Evolutionary conservation across 2,888 invertebrate genomes (phyloP).

Genomic region (Marasmarcha lunaedactyla): DNA sequence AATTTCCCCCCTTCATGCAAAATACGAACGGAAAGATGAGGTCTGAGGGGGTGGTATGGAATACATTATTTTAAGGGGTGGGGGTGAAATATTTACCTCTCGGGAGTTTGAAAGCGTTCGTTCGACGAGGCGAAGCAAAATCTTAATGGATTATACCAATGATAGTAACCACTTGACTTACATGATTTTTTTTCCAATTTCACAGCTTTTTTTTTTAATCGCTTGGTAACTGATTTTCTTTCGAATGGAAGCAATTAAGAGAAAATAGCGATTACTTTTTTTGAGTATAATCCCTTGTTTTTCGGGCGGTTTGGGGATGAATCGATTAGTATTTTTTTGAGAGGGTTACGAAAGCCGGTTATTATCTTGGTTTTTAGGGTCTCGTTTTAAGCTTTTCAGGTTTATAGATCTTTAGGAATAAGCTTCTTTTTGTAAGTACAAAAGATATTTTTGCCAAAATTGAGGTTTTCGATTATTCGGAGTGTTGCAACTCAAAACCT

Average conservation of each 20-base stretch:
- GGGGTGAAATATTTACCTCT: constrained; percentile 64
- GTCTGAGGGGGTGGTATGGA: constrained; percentile 51
- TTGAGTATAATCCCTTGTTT: constrained; percentile 14
- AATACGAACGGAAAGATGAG: constrained; percentile 67
- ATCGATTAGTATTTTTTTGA: constrained; percentile 28
- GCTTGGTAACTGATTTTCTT: constrained; percentile 24
- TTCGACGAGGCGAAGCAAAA: constrained; percentile 54
- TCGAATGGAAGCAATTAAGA: constrained; percentile 37
- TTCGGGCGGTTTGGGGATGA: constrained; percentile 19
- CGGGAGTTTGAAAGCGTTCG: constrained; percentile 58
- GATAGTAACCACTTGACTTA: constrained; percentile 57
- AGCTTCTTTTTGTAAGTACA: no score
- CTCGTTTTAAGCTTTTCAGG: no score
- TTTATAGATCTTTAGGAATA: no score
- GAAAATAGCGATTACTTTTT: constrained; percentile 35
- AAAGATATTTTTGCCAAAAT: no score
- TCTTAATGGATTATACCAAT: constrained; percentile 68
- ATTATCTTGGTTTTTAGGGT: constrained; percentile 4
- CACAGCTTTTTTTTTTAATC: constrained; percentile 18
- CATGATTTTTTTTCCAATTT: constrained; percentile 36
- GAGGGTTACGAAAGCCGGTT: constrained; percentile 17
- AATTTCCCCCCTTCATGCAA: constrained; percentile 67
- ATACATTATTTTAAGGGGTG: constrained; percentile 53
- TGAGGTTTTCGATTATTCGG: no score
- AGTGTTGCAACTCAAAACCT: no score